Percentiles rank a stretch among this genome's conserved stretches.
phyloP scores from a whole-genome alignment of 2,888 invertebrate genomes.

The Drosophila mettleri region DNA sequence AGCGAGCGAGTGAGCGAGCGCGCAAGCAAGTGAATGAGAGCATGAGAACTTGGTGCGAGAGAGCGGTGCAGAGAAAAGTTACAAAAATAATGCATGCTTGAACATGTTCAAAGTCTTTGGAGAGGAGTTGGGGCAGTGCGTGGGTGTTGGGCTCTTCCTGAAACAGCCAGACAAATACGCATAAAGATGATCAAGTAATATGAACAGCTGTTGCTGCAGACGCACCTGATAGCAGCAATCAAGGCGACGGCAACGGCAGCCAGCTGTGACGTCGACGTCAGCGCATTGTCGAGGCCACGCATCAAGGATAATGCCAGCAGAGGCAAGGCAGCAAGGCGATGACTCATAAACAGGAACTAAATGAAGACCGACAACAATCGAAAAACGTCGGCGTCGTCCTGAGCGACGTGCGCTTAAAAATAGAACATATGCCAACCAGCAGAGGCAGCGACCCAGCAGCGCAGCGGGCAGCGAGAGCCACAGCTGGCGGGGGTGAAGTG shows the following conservation, averaged over 20 bases:
- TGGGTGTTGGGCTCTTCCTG: constrained; percentile 44
- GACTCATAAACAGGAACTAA: constrained; percentile 74
- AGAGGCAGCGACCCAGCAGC: constrained; percentile 18
- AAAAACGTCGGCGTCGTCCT: constrained; percentile 44
- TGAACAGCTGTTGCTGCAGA: constrained; percentile 56
- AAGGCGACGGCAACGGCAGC: constrained; percentile 5
- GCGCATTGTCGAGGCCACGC: constrained; percentile 70
- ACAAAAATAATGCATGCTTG: constrained; percentile 69
- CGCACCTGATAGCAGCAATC: constrained; percentile 65
- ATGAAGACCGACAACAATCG: constrained; percentile 33
- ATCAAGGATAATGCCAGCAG: constrained; percentile 61
- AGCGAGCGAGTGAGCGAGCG: constrained; percentile 24
- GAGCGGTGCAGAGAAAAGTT: constrained; percentile 50
- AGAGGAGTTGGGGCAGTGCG: constrained; percentile 10
- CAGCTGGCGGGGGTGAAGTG: constrained; percentile 65
- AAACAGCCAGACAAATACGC: constrained; percentile 32
- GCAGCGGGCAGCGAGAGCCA: constrained; percentile 7
- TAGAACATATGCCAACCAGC: constrained; percentile 77
- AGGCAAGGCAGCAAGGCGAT: constrained; percentile 53
- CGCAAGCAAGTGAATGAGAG: constrained; percentile 12
- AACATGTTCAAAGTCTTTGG: constrained; percentile 42
- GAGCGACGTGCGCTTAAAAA: constrained; percentile 62
- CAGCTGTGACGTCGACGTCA: constrained; percentile 55
- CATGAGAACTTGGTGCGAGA: constrained; percentile 19
- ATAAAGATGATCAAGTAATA: constrained; percentile 42